Conservation (phyloP, 2,888 invertebrate species). For the Pasiphila rectangulata region DNA sequence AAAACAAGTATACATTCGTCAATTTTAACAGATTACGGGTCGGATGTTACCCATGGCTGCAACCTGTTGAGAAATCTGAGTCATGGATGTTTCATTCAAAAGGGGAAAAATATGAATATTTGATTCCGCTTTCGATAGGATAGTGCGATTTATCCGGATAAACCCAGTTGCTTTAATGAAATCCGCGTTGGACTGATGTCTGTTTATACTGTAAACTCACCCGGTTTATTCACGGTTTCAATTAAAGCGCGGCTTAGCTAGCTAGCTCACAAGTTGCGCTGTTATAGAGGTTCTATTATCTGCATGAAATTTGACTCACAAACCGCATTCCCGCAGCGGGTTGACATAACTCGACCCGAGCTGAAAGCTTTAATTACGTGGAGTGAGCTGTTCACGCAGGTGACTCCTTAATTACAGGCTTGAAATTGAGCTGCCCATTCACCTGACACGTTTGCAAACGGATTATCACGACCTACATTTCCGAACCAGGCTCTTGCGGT, state of each 20-base stretch:
- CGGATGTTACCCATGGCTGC: not conserved
- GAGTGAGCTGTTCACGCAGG: conserved; percentile 78
- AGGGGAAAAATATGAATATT: conserved; percentile 29
- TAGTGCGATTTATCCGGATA: conserved; percentile 36
- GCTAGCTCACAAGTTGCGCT: conserved; percentile 63
- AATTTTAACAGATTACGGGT: not conserved
- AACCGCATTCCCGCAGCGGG: conserved; percentile 67
- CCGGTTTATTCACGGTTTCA: conserved; percentile 63
- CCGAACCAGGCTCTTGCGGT: conserved; percentile 31
- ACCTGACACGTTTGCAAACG: conserved; percentile 72
- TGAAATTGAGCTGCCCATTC: conserved; percentile 76
- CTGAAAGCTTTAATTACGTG: conserved; percentile 77
- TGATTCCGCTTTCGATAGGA: conserved; percentile 24
- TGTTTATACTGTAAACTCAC: conserved; percentile 49
- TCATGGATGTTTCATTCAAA: conserved; percentile 10
- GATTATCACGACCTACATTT: conserved; percentile 66
- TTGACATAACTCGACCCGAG: conserved; percentile 72
- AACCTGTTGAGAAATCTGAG: conserved; percentile 17
- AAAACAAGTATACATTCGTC: not conserved
- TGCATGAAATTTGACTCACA: conserved; percentile 75
- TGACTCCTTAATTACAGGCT: conserved; percentile 77
- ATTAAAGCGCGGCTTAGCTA: conserved; percentile 69
- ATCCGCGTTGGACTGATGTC: conserved; percentile 37
- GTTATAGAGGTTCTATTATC: conserved; percentile 70
- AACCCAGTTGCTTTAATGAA: conserved; percentile 36